These are phyloP conservation scores for Larimichthys polyactis DNA, from an alignment of 2,113 vertebrate species.

Conservation along the genomic window DNA sequence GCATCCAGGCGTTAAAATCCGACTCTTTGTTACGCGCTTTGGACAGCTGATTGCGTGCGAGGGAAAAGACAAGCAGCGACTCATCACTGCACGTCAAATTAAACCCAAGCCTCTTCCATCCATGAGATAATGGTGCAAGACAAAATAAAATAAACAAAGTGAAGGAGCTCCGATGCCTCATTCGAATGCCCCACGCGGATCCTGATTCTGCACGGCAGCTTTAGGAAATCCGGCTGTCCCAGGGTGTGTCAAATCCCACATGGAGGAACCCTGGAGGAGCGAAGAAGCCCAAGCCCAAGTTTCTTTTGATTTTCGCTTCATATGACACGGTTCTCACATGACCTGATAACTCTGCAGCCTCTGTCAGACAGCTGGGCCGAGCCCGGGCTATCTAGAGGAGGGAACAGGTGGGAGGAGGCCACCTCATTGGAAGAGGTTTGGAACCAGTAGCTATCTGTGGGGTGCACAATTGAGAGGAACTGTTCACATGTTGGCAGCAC, in stretches of 20 bases:
- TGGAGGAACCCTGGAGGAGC: slow-evolving; percentile 36
- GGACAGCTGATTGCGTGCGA: slow-evolving; percentile 69
- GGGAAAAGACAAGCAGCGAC: slow-evolving; percentile 41
- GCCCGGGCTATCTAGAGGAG: slow-evolving; percentile 35
- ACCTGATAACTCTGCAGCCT: slow-evolving; percentile 72
- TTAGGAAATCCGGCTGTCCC: slow-evolving; percentile 76
- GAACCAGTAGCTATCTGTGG: slow-evolving; percentile 27
- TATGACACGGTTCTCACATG: slow-evolving; percentile 84
- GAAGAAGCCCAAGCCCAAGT: slow-evolving; percentile 37
- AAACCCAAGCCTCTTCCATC: slow-evolving; percentile 44
- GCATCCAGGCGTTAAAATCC: not conserved
- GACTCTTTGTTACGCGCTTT: slow-evolving; percentile 24
- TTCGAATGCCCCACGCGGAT: slow-evolving; percentile 49
- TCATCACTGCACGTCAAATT: slow-evolving; percentile 61
- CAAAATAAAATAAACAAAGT: slow-evolving; percentile 81
- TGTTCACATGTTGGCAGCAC: slow-evolving; percentile 33
- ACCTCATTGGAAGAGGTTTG: slow-evolving; percentile 45
- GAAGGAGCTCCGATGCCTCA: slow-evolving; percentile 48
- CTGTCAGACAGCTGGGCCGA: slow-evolving; percentile 76
- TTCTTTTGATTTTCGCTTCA: slow-evolving; percentile 75
- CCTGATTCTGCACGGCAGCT: slow-evolving; percentile 71
- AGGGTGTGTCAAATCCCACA: slow-evolving; percentile 70
- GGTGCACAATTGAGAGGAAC: slow-evolving; percentile 6
- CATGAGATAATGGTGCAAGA: slow-evolving; percentile 67
- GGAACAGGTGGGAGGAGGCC: slow-evolving; percentile 78